Evolutionary conservation across 2,888 invertebrate genomes (phyloP), one percentile per base, ranked within the genome.

Genomic region (Graphium colonna): DNA sequence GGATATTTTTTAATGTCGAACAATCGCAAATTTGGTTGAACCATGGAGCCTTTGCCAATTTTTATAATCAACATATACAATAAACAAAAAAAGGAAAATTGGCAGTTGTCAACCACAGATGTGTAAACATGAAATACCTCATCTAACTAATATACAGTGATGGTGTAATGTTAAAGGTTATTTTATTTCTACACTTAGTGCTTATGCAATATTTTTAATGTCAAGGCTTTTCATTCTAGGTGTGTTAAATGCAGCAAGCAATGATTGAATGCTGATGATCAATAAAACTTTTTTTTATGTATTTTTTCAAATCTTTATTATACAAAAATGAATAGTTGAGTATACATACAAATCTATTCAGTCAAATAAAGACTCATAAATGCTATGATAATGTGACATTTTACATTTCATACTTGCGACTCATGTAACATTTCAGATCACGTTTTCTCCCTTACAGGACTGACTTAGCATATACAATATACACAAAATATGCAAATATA

Each of bases 291-390:
- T 17, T 60, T 62, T 64, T 64, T 15, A 21, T 36, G 64, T 75
- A 69, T 69, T 81, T n/a, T n/a, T 79, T 79, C 71, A 64, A 73
- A 53, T 66, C 64, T 87, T 83, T 87, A 87, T 86, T 86, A 71
- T 85, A 85, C 77, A 86, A 85, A 86, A 77, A 69, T 73, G 75
- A 73, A 70, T 73, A 72, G 65, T 75, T 72, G 64, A 75, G 64
- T 75, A 69, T 77, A 79, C 70, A 82, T 80, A 83, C 77, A 82
- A 77, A 79, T 77, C 75, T 82, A 81, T 77, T 79, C 79, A 84
- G 82, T 86, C 80, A 79, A 79, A 77, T 74, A 68, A 77, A 72
- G 71, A 77, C 77, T 76, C 75, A 69, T 78, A 83, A 81, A 83
- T 81, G 81, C 81, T 74, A 69, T 68, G 57, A 68, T 70, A 71